Conservation (phyloP, 1,140 invertebrate genomes). For the Drosophila rhopaloa region DNA sequence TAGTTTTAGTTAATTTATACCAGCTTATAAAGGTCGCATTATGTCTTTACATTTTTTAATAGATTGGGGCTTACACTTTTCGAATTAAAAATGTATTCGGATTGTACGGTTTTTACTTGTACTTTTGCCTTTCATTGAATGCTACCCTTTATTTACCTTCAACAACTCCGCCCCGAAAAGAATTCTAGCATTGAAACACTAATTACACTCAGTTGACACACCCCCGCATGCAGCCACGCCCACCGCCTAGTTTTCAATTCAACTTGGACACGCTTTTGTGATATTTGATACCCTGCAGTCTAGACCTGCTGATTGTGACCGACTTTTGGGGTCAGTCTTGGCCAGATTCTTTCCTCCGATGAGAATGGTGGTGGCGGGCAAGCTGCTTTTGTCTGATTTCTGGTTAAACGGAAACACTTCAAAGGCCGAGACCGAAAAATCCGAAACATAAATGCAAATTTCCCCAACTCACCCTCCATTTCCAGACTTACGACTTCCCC, state of each 20-base stretch:
- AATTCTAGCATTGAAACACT: constrained; percentile 42
- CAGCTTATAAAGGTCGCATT: neutral
- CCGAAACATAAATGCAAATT: constrained; percentile 66
- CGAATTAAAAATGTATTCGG: constrained; percentile 3
- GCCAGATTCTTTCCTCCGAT: constrained; percentile 11
- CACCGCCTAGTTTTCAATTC: constrained; percentile 7
- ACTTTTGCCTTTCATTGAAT: constrained; percentile 9
- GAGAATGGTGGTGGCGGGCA: too few relatives aligned
- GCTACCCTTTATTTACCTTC: constrained; percentile 39
- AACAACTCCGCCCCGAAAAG: constrained; percentile 31
- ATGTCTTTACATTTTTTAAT: neutral
- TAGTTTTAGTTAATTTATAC: neutral
- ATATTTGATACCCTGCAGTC: constrained; percentile 13
- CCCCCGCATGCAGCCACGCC: constrained; percentile 8
- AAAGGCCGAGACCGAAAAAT: constrained; percentile 33
- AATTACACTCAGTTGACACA: constrained; percentile 40
- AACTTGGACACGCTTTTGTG: constrained; percentile 21
- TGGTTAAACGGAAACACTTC: constrained; percentile 53
- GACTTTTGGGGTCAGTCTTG: constrained; percentile 23
- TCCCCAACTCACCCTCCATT: constrained; percentile 8
- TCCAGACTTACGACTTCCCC: neutral
- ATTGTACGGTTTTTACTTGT: neutral
- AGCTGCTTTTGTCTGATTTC: constrained; percentile 10
- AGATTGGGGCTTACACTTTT: neutral
- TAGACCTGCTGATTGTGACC: constrained; percentile 18